Percentiles rank a stretch among this genome's conserved stretches.
Conservation (phyloP, 2,113 vertebrate genomes). For the Rhinopithecus roxellana region DNA sequence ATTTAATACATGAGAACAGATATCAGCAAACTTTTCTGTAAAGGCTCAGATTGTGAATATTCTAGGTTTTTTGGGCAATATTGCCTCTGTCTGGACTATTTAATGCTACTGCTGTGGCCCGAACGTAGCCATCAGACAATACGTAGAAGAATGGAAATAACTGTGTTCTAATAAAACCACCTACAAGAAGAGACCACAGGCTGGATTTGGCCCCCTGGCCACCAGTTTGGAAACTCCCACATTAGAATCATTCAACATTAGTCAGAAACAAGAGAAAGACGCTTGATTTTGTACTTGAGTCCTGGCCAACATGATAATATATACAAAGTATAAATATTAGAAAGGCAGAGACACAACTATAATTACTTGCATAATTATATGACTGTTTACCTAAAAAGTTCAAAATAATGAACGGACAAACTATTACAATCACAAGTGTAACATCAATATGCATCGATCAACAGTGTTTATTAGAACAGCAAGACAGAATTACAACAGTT, state of each 20-base stretch:
- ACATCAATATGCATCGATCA: not conserved
- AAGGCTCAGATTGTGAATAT: not conserved
- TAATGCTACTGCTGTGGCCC: rapidly evolving
- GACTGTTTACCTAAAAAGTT: not conserved
- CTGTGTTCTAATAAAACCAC: not conserved
- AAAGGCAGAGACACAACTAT: not conserved
- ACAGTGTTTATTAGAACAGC: not conserved
- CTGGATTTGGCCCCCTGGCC: not conserved
- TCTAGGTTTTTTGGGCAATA: not conserved
- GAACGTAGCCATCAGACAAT: no score
- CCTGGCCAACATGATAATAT: not conserved
- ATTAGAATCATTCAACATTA: not conserved
- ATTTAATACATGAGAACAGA: not conserved
- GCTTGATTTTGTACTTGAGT: not conserved
- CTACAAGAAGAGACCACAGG: not conserved
- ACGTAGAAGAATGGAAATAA: not conserved
- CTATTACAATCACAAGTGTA: not conserved
- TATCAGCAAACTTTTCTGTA: not conserved
- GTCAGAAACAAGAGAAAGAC: not conserved
- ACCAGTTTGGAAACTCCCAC: not conserved
- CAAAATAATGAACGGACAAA: not conserved
- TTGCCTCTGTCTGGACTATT: not conserved
- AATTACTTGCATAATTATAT: not conserved
- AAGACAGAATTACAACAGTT: not conserved
- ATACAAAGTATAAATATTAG: not conserved